phyloP scores from a whole-genome alignment of 1,140 invertebrate species.

The Idris sp. region DNA sequence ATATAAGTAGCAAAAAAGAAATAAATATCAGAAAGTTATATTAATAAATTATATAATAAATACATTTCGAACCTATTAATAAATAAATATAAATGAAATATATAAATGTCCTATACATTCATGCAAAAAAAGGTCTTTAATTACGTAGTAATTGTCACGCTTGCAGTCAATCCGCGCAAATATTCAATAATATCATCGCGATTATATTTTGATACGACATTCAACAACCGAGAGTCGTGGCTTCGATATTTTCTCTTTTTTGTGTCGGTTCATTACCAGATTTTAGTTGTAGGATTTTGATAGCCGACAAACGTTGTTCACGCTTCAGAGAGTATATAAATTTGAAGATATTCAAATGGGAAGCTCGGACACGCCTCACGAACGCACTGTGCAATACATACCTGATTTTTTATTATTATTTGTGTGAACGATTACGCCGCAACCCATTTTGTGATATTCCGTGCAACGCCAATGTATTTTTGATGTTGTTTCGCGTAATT shows the following conservation, averaged over 20 bases:
- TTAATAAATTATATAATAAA: no score
- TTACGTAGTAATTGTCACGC: no score
- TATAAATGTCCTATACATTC: no score
- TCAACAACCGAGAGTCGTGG: background rate
- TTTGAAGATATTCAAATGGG: constrained; percentile 4
- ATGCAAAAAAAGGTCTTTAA: no score
- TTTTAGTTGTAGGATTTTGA: background rate
- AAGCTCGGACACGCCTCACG: background rate
- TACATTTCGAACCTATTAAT: no score
- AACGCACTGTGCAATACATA: constrained; percentile 14
- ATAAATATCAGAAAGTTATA: no score
- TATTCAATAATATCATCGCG: no score
- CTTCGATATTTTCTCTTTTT: constrained; percentile 7
- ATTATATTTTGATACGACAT: no score
- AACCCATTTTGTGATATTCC: background rate
- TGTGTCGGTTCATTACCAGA: background rate
- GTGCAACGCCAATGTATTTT: constrained; percentile 23
- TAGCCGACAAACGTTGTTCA: background rate
- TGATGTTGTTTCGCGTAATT: background rate
- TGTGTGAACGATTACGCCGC: constrained; percentile 13
- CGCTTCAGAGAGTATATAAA: constrained; percentile 4
- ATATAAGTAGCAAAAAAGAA: no score
- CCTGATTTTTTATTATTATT: constrained; percentile 9
- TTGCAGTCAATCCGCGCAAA: no score
- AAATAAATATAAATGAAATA: no score